Evolutionary conservation across 1,140 invertebrate genomes (phyloP), one percentile per base, ranked within the genome.

Genomic region (Steinernema feltiae): DNA sequence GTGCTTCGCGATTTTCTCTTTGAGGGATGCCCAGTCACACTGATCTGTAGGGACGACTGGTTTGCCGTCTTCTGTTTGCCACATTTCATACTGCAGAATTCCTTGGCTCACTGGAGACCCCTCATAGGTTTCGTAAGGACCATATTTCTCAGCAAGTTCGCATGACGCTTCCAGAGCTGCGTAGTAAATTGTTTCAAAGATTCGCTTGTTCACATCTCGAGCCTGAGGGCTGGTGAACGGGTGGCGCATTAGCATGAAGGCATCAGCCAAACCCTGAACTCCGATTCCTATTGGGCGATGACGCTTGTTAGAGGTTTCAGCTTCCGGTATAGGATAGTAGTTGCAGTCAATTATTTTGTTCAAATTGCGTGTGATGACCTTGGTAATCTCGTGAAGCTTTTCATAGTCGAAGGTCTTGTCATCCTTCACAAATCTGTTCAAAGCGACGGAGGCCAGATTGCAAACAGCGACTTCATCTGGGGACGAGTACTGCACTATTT

Each of bases 131-230:
- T 93, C 91, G 86, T 99, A 98, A 0, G 91, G 87, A 7, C 95
- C 95, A 77, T 90, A 86, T 85, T 91, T 90, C 87, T 94, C 89
- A 18, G 96, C 94, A 41, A 98, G 87, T 88, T 98, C 94, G 89
- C 94, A 97, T 86, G 94, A 97, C 0, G 94, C 92, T 88, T 98
- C 94, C 77, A 98, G 87, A 1, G 96, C 93, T 17, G 92, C 93
- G 88, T 92, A 97, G 87, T 99, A 99, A 75, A 99, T 91, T 0
- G 95, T 98, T 89, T 98, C 96, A 88, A 98, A 98, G 76, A 98
- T 96, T 85, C 97, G 91, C 79, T 92, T 92, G 87, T 98, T 98
- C 0, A 99, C 87, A 79, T 92, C 88, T 76, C 91, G 89, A 0
- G 95, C 94, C 86, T 94, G 90, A 71, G 91, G 89, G 85, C 88